Conservation (phyloP, 2,113 vertebrate genomes). For the Brachyhypopomus occidentalis region DNA sequence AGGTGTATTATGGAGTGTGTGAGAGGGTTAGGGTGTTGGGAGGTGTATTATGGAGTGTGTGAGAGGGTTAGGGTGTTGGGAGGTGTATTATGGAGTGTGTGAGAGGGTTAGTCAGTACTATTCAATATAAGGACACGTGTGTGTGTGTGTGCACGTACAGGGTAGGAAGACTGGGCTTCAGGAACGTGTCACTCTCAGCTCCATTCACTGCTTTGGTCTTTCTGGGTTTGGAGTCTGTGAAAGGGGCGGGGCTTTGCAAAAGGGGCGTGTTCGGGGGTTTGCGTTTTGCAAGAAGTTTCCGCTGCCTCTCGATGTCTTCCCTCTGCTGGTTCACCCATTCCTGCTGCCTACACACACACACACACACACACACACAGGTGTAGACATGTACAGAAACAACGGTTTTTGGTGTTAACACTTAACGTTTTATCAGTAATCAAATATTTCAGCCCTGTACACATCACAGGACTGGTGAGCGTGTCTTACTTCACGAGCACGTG, state of each 20-base stretch:
- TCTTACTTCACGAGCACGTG: conserved; percentile 98
- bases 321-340: conserved; percentile 99
- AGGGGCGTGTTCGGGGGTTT: conserved; percentile 93
- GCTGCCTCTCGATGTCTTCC: conserved; percentile 98
- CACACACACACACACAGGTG: conserved; percentile 41
- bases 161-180: conserved; percentile 96
- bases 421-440: neutral
- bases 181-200: conserved; percentile 96
- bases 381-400: neutral
- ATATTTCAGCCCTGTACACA: too few relatives aligned
- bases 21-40: neutral
- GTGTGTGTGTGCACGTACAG: conserved; percentile 78
- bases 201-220: conserved; percentile 99
- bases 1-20: neutral
- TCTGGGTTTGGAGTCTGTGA: conserved; percentile 95
- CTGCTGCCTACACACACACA: conserved; percentile 84
- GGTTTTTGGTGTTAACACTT: neutral
- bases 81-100: too few relatives aligned
- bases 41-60: too few relatives aligned
- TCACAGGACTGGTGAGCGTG: neutral
- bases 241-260: conserved; percentile 87
- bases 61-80: too few relatives aligned
- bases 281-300: conserved; percentile 96
- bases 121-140: neutral
- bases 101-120: too few relatives aligned